Percentiles rank a stretch among this genome's conserved stretches.
phyloP scores from a whole-genome alignment of 2,888 invertebrate species.

The Leptinotarsa peninsularis region DNA sequence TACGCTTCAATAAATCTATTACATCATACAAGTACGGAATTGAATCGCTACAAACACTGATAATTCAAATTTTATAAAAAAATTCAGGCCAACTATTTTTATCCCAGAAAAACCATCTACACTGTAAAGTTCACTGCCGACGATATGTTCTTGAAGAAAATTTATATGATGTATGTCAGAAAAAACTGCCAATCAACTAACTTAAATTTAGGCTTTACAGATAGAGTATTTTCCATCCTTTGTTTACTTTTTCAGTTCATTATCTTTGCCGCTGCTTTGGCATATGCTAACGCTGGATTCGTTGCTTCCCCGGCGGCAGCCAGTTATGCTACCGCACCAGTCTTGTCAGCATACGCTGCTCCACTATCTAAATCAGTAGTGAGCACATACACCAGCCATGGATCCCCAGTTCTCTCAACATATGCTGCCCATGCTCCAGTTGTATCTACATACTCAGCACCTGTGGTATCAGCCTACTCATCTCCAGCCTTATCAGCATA shows the following conservation, averaged over 20 bases:
- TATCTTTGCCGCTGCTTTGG: constrained; percentile 71
- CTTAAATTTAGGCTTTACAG: too few relatives aligned
- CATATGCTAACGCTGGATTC: constrained; percentile 73
- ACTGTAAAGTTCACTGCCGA: too few relatives aligned
- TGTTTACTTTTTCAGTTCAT: constrained; percentile 65
- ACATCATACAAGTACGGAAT: too few relatives aligned
- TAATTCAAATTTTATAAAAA: too few relatives aligned
- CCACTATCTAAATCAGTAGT: constrained; percentile 68
- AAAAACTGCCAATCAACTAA: too few relatives aligned
- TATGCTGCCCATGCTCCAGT: constrained; percentile 51
- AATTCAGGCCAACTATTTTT: too few relatives aligned
- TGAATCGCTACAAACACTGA: too few relatives aligned
- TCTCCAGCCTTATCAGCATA: constrained; percentile 34
- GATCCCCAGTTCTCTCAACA: constrained; percentile 65
- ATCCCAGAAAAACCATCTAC: too few relatives aligned
- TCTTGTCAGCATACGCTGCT: constrained; percentile 55
- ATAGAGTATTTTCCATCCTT: too few relatives aligned
- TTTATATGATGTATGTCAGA: too few relatives aligned
- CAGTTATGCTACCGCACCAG: constrained; percentile 61
- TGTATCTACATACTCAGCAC: constrained; percentile 35
- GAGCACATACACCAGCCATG: constrained; percentile 71
- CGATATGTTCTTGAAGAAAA: too few relatives aligned
- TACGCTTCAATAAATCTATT: too few relatives aligned
- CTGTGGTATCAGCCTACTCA: constrained; percentile 57
- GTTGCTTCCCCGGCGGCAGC: constrained; percentile 59